Evolutionary conservation across 2,113 vertebrate species (phyloP).

Genomic region (Leptobrachium leishanense): DNA sequence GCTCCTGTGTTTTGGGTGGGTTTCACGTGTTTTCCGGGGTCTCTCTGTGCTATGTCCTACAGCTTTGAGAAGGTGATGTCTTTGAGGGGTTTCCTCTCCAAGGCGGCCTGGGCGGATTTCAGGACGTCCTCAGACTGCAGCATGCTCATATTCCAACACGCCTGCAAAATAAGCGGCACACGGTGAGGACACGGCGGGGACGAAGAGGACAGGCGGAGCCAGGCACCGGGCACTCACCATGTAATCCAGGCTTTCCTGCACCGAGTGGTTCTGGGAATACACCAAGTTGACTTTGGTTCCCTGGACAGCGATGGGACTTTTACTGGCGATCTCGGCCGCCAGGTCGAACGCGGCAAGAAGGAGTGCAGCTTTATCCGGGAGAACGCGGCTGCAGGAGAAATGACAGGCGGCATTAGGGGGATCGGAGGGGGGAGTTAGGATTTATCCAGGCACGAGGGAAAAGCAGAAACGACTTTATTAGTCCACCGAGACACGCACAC

Average conservation of each 20-base stretch:
- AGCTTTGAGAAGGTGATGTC: constrained; percentile 75
- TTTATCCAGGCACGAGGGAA: no score
- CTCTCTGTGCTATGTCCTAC: constrained; percentile 49
- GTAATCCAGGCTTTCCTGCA: constrained; percentile 73
- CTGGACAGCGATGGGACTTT: constrained; percentile 86
- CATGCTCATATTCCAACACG: constrained; percentile 91
- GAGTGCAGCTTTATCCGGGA: constrained; percentile 75
- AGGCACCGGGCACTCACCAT: constrained; percentile 54
- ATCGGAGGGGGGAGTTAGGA: no score
- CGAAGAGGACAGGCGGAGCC: no score
- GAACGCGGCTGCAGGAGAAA: constrained; percentile 71
- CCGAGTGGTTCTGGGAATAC: constrained; percentile 80
- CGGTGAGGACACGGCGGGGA: background rate
- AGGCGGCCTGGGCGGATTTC: constrained; percentile 74
- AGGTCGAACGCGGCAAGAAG: constrained; percentile 73
- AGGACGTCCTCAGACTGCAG: constrained; percentile 81
- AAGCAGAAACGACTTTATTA: no score
- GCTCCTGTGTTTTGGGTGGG: no score
- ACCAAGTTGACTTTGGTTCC: constrained; percentile 83
- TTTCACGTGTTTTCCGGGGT: no score
- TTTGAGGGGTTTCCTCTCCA: constrained; percentile 80
- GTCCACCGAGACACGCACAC: no score
- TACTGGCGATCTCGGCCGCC: constrained; percentile 75
- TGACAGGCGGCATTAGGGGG: background rate
- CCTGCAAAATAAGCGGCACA: constrained; percentile 53